Evolutionary conservation across 2,797 vertebrate genomes (phyloP).

Genomic region (Dryobates pubescens): DNA sequence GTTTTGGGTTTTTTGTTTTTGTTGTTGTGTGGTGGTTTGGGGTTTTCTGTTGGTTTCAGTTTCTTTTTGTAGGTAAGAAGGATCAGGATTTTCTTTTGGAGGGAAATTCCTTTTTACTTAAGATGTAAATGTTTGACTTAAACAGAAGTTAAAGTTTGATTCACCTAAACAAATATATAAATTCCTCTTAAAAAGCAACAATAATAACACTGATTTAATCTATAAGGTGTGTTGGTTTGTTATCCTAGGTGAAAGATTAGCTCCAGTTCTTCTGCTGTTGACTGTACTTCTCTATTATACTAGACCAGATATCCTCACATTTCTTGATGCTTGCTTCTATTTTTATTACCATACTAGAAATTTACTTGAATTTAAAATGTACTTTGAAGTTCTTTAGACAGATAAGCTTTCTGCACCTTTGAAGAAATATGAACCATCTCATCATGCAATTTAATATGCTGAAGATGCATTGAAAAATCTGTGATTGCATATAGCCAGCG

Average conservation of each 20-base stretch:
- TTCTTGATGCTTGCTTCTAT: background rate
- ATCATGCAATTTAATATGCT: background rate
- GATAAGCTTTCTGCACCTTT: constrained; percentile 1
- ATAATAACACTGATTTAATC: background rate
- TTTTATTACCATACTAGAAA: background rate
- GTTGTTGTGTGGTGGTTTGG: background rate
- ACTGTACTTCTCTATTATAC: background rate
- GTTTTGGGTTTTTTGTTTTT: no score
- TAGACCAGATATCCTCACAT: background rate
- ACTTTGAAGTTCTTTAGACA: background rate
- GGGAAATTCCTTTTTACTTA: background rate
- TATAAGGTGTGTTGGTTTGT: background rate
- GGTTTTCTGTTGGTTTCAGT: background rate
- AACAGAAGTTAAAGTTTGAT: background rate
- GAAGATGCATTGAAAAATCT: background rate
- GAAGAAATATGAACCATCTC: background rate
- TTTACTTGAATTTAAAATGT: background rate
- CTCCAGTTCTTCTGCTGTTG: background rate
- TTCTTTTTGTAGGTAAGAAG: no score
- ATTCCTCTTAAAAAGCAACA: background rate
- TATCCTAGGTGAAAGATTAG: background rate
- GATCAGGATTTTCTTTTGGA: background rate
- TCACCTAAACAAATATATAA: background rate
- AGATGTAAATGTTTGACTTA: background rate
- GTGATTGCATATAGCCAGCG: background rate